phyloP scores from a whole-genome alignment of 2,113 vertebrate genomes.

The Mormyrus lacerda region DNA sequence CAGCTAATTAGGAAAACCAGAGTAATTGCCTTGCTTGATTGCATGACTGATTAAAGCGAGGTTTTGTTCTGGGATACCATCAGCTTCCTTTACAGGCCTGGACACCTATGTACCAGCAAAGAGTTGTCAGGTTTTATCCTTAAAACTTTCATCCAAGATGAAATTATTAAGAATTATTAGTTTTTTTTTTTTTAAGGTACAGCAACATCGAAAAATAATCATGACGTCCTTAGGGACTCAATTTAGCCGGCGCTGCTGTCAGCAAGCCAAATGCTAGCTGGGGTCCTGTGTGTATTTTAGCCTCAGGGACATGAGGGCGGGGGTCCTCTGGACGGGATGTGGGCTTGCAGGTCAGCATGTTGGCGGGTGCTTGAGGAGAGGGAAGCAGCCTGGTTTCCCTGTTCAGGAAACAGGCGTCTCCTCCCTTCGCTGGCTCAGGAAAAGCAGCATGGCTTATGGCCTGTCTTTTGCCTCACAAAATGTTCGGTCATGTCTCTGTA shows the following conservation, averaged over 20 bases:
- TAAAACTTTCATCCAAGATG: not conserved
- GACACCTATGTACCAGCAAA: not conserved
- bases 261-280: not conserved
- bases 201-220: not conserved
- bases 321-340: not conserved
- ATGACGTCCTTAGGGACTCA: not conserved
- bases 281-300: not conserved
- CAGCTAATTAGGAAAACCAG: not conserved
- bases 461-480: not conserved
- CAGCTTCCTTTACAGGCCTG: not conserved
- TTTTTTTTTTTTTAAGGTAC: not conserved
- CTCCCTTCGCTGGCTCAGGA: constrained; percentile 21
- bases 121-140: not conserved
- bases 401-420: constrained; percentile 28
- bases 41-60: not conserved
- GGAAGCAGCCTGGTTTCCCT: constrained; percentile 15
- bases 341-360: constrained; percentile 25
- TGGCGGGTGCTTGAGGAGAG: not conserved
- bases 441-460: not conserved
- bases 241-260: not conserved
- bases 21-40: not conserved
- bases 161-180: not conserved
- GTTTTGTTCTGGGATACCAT: not conserved
- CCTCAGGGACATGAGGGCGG: not conserved
- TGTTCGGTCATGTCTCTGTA: not conserved